Conservation (phyloP, 2,797 vertebrate species). For the Vultur gryphus region DNA sequence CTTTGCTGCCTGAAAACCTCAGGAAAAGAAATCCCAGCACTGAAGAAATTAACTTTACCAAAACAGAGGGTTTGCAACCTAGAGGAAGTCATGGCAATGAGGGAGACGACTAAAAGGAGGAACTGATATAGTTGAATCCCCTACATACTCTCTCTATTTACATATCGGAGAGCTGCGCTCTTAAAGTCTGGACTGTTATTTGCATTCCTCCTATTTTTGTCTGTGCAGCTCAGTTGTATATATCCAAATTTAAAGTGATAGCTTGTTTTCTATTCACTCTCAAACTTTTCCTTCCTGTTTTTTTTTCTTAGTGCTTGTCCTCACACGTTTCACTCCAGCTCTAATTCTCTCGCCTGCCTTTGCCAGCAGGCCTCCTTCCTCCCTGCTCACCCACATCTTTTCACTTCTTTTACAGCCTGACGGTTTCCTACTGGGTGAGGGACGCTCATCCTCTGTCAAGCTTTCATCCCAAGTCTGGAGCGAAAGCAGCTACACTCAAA, state of each 20-base stretch:
- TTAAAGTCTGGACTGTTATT: neutral
- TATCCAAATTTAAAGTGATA: neutral
- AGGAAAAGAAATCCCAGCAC: neutral
- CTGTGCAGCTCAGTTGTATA: neutral
- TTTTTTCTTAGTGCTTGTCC: neutral
- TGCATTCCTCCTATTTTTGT: neutral
- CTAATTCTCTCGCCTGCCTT: neutral
- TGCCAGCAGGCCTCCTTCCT: neutral
- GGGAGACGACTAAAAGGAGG: neutral
- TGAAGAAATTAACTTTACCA: neutral
- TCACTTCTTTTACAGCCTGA: neutral
- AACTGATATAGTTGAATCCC: neutral
- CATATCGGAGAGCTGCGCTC: neutral
- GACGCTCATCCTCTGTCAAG: fast-evolving
- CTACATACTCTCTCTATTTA: neutral
- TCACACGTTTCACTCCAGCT: neutral
- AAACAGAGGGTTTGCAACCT: neutral
- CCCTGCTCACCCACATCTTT: neutral
- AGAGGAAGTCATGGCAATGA: neutral
- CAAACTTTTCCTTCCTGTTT: neutral
- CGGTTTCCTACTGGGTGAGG: fast-evolving
- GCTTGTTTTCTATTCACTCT: neutral
- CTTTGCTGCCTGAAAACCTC: neutral
- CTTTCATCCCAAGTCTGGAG: neutral
- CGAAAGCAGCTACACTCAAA: neutral